Evolutionary conservation across 1,140 invertebrate species (phyloP), one percentile per base, ranked within the genome.

Genomic region (Telenomus remus): DNA sequence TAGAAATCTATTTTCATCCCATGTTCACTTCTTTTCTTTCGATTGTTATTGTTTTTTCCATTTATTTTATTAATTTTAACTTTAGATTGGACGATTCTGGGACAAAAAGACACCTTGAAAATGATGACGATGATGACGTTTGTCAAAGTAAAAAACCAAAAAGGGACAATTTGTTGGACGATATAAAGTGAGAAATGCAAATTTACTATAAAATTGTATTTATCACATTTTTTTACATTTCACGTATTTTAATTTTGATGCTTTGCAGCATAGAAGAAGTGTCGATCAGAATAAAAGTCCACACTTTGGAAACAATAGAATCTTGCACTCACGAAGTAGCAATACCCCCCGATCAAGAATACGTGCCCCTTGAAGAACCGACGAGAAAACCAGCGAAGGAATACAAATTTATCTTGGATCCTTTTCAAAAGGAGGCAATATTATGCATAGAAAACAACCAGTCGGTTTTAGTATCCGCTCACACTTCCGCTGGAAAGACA

Each of bases 401-500:
- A 71, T 99, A 99, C 84, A 92, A 93, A 76, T 99, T 99, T 82
- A 93, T 94, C 55, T 89, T 99, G 15, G 98, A 99, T 93, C 94
- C 97, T 0, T 99, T 99, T 89, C 98, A 99, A 86, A 96, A 96
- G 80, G 96, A 99, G 90, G 97, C 98, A 4, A 96, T 99, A 64
- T 87, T 96, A 19, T 99, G 98, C 87, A 94, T 99, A 75, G 97
- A 99, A 84, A 99, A 99, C 87, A 76, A 44, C 12, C 97, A 96
- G 82, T 99, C 97, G 14, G 98, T 99, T 8, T 90, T 99, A 15
- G 98, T 99, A 0, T 99, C 98, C 0, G 98, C 98, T 33, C 98
- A 99, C 86, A 99, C 98, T 5, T 99, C 98, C 11, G 98, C 98
- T 61, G 98, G 98, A 48, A 99, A 99, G 92, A 99, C 98, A 50